Evolutionary conservation across 2,888 invertebrate genomes (phyloP), one percentile per base, ranked within the genome.

Genomic region (Acanthosepion esculentum): DNA sequence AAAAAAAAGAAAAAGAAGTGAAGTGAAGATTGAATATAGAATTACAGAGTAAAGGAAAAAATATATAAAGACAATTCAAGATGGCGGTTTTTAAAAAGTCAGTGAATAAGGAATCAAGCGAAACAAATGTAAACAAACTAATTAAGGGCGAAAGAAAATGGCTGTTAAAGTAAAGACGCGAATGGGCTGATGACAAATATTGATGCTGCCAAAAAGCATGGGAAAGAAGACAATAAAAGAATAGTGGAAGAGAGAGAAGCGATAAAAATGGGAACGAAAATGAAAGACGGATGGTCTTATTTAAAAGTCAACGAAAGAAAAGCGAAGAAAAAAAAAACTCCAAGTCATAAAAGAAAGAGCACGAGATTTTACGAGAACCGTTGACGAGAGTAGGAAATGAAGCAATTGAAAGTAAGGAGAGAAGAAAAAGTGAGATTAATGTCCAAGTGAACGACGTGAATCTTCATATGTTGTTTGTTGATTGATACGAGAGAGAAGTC

Each of bases 171-270:
- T 78, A 78, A 78, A 78, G 78, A n/a, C 78, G 5, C 3, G 12
- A 78, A 78, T 78, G n/a, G n/a, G 78, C 78, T 78, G 78, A 78
- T 78, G 78, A 78, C 78, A 78, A 78, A 78, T 78, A 78, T 78
- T n/a, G n/a, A 78, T 29, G n/a, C 78, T 78, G 78, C 15, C 78
- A n/a, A n/a, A n/a, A 10, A 29, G 29, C 2, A 26, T 26, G 64
- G 64, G 23, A 64, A 78, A 78, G 23, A 78, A 33, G 15, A n/a
- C n/a, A 33, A n/a, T n/a, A 78, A 78, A 78, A 33, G 18, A 33
- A 33, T 15, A n/a, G 78, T 33, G 33, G 4, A 78, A 0, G 26
- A 29, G 29, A 23, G 64, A 64, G 26, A 64, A 64, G 26, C 26
- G 23, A 64, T 64, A 64, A 23, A 26, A 64, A 23, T 23, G 8